A percentile compares a stretch with the other conserved stretches of the same genome.
These are phyloP conservation scores for Cydia strobilella DNA, from an alignment of 1,140 invertebrate genomes.

Conservation along the genomic window DNA sequence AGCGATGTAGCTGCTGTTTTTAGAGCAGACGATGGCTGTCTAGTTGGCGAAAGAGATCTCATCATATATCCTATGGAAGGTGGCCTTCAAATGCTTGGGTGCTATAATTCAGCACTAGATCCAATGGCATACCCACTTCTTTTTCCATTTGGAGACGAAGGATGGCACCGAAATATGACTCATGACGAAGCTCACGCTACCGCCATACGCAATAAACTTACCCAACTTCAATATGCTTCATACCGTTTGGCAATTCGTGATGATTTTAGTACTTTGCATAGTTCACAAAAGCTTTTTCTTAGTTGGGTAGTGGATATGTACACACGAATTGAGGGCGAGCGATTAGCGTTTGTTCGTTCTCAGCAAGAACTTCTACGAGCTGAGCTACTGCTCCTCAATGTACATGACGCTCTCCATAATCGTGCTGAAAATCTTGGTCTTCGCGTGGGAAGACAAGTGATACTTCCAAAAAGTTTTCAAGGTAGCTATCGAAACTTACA, in stretches of 20 bases:
- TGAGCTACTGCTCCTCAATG: neutral
- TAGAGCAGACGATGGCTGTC: constrained; percentile 36
- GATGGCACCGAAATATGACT: constrained; percentile 26
- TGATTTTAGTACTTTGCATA: constrained; percentile 27
- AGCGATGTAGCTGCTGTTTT: constrained; percentile 39
- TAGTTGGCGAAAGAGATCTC: constrained; percentile 36
- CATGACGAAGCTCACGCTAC: constrained; percentile 28
- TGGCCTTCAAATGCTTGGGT: no score
- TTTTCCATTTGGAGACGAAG: constrained; percentile 5
- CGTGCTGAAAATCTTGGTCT: neutral
- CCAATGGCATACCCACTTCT: constrained; percentile 2
- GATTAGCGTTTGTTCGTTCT: constrained; percentile 24
- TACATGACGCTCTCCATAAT: constrained; percentile 12
- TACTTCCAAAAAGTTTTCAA: constrained; percentile 49
- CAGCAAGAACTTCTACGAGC: constrained; percentile 35
- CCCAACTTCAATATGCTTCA: constrained; percentile 36
- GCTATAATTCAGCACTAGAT: neutral
- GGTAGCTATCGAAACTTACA: constrained; percentile 46
- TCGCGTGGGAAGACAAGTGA: constrained; percentile 39
- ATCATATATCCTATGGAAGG: constrained; percentile 9
- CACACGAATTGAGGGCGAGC: constrained; percentile 35
- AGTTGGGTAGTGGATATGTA: constrained; percentile 36
- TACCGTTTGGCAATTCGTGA: constrained; percentile 36
- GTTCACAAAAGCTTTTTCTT: constrained; percentile 36
- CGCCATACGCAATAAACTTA: constrained; percentile 34